Conservation (phyloP, 1,140 invertebrate species). For the Lethrus apterus region DNA sequence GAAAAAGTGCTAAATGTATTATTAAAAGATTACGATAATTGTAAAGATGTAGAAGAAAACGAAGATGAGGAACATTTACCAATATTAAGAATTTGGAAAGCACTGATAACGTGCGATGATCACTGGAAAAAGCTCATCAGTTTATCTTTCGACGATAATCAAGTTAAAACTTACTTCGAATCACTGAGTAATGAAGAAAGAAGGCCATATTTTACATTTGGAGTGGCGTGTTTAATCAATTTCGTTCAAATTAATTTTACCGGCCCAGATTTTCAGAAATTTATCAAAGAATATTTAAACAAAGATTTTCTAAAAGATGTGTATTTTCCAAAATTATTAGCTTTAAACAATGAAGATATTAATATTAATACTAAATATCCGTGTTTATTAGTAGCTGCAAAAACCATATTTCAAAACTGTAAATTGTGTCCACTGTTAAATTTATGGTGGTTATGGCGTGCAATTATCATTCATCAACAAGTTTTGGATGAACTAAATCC, state of each 20-base stretch:
- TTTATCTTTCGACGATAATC: conserved; percentile 12
- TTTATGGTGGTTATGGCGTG: conserved; percentile 69
- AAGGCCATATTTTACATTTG: conserved; percentile 37
- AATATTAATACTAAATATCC: conserved; percentile 56
- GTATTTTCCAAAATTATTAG: conserved; percentile 42
- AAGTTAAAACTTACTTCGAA: conserved; percentile 5
- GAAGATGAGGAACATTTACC: conserved; percentile 1
- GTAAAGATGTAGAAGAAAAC: conserved; percentile 10
- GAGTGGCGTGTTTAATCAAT: conserved; percentile 54
- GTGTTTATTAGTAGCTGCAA: conserved; percentile 59
- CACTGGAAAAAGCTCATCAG: conserved; percentile 9
- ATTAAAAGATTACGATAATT: conserved; percentile 12
- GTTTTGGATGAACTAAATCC: conserved; percentile 65
- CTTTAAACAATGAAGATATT: conserved; percentile 54
- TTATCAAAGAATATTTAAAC: conserved; percentile 43
- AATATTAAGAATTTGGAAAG: conserved; percentile 5
- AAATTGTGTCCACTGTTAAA: conserved; percentile 20
- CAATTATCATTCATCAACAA: conserved; percentile 64
- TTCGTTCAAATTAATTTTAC: conserved; percentile 80
- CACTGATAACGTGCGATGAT: conserved; percentile 7
- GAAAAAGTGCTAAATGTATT: conserved; percentile 6
- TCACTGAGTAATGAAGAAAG: conserved; percentile 18
- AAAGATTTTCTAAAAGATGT: conserved; percentile 38
- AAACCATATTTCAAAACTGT: conserved; percentile 53
- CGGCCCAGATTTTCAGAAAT: conserved; percentile 50